Evolutionary conservation across 1,140 invertebrate species (phyloP).

Genomic region (Drosophila parabipectinata): DNA sequence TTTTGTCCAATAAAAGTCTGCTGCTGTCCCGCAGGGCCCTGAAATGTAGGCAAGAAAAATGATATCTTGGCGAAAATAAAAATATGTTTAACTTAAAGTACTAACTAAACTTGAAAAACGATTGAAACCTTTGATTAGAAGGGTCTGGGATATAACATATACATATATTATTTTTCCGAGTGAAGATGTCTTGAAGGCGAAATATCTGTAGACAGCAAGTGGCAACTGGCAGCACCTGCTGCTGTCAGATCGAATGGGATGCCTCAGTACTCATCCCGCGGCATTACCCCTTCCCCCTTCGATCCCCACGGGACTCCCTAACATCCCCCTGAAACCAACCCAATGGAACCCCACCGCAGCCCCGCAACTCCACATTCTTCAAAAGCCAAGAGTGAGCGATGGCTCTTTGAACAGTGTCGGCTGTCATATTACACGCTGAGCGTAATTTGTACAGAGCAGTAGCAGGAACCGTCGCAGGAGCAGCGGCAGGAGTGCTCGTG

Average conservation of each 20-base stretch:
- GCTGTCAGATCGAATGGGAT: constrained; percentile 46
- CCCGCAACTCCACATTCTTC: not conserved
- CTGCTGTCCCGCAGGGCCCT: too few relatives aligned
- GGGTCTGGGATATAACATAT: too few relatives aligned
- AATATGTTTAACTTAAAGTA: too few relatives aligned
- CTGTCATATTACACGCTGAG: constrained; percentile 66
- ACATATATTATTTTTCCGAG: constrained; percentile 5
- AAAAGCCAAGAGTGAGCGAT: constrained; percentile 53
- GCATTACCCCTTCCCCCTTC: not conserved
- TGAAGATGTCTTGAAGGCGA: not conserved
- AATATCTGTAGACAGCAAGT: constrained; percentile 10
- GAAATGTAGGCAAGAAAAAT: too few relatives aligned
- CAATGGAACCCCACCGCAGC: not conserved
- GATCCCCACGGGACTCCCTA: not conserved
- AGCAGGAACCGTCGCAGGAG: too few relatives aligned
- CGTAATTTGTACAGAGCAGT: constrained; percentile 57
- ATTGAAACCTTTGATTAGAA: too few relatives aligned
- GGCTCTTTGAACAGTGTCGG: constrained; percentile 48
- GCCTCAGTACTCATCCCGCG: constrained; percentile 33
- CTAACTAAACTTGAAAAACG: too few relatives aligned
- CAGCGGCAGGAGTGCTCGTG: not conserved
- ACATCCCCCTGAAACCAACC: not conserved
- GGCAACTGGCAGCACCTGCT: constrained; percentile 57
- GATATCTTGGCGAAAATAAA: too few relatives aligned
- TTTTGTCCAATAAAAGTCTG: too few relatives aligned